phyloP scores from a whole-genome alignment of 37 sponge, comb jelly and placozoan genomes.

The Oopsacas minuta region DNA sequence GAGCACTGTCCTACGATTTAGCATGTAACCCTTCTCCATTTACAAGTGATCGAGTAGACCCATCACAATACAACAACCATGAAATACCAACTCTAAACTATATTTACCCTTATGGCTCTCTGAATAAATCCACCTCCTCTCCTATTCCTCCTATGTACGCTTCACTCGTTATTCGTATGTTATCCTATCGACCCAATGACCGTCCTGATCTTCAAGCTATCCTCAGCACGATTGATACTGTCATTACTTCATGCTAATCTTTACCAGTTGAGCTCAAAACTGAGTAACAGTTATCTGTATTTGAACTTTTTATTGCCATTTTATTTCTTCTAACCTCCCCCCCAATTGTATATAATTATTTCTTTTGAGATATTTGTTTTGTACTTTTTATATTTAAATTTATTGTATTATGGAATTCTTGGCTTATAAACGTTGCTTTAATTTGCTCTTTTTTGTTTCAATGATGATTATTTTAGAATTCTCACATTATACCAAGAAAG shows the following conservation, averaged over 20 bases:
- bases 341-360: too few relatives aligned
- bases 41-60: background rate
- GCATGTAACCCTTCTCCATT: constrained; percentile 9
- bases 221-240: background rate
- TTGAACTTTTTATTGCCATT: too few relatives aligned
- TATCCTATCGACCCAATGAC: background rate
- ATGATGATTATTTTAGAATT: too few relatives aligned
- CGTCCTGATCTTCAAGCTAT: background rate
- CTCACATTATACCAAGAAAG: too few relatives aligned
- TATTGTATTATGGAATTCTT: too few relatives aligned
- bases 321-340: too few relatives aligned
- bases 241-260: background rate
- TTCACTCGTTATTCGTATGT: background rate
- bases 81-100: background rate
- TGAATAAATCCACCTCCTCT: background rate
- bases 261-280: too few relatives aligned
- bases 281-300: too few relatives aligned
- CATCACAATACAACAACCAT: background rate
- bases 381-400: too few relatives aligned
- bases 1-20: background rate
- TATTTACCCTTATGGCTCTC: background rate
- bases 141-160: background rate
- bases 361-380: too few relatives aligned
- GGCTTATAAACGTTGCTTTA: too few relatives aligned
- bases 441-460: too few relatives aligned